phyloP scores from a whole-genome alignment of 2,888 invertebrate species.

The Aporophyla nigra region DNA sequence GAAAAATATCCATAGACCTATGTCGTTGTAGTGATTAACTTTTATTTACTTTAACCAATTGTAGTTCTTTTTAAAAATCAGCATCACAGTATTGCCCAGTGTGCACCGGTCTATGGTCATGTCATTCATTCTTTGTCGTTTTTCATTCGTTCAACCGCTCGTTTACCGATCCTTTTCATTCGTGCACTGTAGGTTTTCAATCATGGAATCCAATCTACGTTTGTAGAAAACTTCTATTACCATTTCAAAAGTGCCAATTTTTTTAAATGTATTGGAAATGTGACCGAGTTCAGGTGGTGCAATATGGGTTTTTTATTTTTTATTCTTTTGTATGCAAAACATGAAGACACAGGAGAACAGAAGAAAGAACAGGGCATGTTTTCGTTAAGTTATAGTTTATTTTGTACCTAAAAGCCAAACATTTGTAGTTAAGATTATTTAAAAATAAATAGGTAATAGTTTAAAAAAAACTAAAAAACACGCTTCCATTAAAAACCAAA shows the following conservation, averaged over 20 bases:
- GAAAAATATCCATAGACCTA: not conserved
- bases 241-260: conserved; percentile 27
- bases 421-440: not conserved
- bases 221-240: conserved; percentile 39
- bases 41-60: not conserved
- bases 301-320: not conserved
- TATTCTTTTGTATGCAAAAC: not conserved
- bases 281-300: not conserved
- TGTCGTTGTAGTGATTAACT: not conserved
- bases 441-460: no score
- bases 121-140: conserved; percentile 31
- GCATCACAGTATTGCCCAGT: not conserved
- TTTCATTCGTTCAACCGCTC: conserved; percentile 31
- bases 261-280: conserved; percentile 22
- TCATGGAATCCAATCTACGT: conserved; percentile 54
- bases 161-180: conserved; percentile 32
- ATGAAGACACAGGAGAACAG: no score
- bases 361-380: no score
- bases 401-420: no score
- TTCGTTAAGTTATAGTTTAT: not conserved
- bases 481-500: no score
- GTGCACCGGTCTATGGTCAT: conserved; percentile 9
- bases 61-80: not conserved
- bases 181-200: conserved; percentile 45
- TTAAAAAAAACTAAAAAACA: no score